Conservation (phyloP, 2,888 invertebrate species). For the Seira sanloemensis region DNA sequence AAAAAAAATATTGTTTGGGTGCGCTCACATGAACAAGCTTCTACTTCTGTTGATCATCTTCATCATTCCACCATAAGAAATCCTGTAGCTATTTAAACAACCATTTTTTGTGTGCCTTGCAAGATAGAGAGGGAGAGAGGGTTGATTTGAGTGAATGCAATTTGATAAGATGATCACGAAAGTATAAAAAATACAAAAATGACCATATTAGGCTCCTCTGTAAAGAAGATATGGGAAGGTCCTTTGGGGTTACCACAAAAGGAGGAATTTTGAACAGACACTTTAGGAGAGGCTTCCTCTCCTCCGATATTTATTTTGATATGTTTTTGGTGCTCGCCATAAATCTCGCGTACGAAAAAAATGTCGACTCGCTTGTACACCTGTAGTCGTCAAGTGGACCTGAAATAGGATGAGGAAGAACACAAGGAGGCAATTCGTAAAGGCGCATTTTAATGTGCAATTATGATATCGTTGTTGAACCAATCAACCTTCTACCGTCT, state of each 20-base stretch:
- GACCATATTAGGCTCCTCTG: conserved; percentile 50
- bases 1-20: conserved; percentile 16
- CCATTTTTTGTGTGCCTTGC: too few relatives aligned
- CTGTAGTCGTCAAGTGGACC: too few relatives aligned
- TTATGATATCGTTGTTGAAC: too few relatives aligned
- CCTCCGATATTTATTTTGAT: neutral
- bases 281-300: conserved; percentile 1
- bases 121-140: too few relatives aligned
- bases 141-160: conserved; percentile 41
- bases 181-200: conserved; percentile 43
- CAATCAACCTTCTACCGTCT: too few relatives aligned
- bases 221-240: conserved; percentile 43
- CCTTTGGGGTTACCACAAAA: conserved; percentile 5
- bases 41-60: neutral
- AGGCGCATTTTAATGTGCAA: too few relatives aligned
- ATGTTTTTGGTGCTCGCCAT: neutral
- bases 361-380: neutral
- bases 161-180: conserved; percentile 53
- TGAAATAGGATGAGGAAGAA: too few relatives aligned
- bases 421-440: too few relatives aligned
- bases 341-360: too few relatives aligned
- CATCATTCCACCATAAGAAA: conserved; percentile 18
- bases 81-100: conserved; percentile 34
- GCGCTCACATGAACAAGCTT: conserved; percentile 14
- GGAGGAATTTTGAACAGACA: neutral